phyloP scores from a whole-genome alignment of 2,888 invertebrate genomes.

The Lingula anatina region DNA sequence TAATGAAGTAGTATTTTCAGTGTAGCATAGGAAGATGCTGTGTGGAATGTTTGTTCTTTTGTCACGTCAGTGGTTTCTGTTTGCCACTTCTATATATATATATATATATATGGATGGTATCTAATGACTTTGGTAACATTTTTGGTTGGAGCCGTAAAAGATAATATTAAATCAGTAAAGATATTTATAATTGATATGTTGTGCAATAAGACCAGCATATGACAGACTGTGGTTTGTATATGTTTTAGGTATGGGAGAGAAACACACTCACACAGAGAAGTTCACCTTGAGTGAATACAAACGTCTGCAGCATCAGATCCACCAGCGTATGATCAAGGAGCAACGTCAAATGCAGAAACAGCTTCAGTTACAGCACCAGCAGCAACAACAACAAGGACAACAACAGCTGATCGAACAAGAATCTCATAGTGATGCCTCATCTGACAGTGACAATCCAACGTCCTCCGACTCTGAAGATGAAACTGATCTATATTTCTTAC shows the following conservation, averaged over 20 bases:
- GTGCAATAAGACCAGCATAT: no score
- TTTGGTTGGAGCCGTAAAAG: no score
- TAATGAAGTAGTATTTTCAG: no score
- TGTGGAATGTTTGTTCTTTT: no score
- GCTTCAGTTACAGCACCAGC: not conserved
- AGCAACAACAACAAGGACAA: not conserved
- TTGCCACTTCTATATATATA: not conserved
- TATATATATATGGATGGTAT: not conserved
- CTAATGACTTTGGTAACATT: not conserved
- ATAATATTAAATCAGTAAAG: no score
- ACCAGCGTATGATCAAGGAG: not conserved
- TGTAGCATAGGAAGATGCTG: no score
- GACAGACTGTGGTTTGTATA: no score
- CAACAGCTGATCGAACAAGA: not conserved
- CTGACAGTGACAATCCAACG: no score
- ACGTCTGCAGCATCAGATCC: not conserved
- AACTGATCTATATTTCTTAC: slow-evolving; percentile 50
- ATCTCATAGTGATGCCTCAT: not conserved
- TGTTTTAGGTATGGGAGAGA: slow-evolving; percentile 69
- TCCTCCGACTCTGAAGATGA: slow-evolving; percentile 30
- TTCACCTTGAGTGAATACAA: slow-evolving; percentile 79
- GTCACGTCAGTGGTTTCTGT: not conserved
- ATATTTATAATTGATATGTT: no score
- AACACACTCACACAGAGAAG: slow-evolving; percentile 65
- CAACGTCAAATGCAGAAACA: not conserved